phyloP scores from a whole-genome alignment of 2,797 vertebrate species.

The Sphaeramia orbicularis region DNA sequence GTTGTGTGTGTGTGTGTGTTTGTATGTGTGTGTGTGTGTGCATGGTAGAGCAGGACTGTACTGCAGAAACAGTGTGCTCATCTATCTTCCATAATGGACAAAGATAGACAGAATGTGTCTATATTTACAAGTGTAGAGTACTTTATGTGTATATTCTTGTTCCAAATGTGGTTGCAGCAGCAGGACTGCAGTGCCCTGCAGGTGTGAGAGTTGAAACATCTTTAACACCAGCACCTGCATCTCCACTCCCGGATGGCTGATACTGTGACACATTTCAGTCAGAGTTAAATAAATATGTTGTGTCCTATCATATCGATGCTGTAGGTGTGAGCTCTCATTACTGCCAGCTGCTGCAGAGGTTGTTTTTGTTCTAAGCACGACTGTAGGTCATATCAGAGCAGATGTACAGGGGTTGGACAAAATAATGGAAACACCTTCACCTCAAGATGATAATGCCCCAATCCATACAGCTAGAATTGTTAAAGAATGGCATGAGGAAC shows the following conservation, averaged over 20 bases:
- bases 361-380: slow-evolving; percentile 36
- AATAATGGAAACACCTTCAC: too few relatives aligned
- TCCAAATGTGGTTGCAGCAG: not conserved
- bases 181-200: not conserved
- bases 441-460: too few relatives aligned
- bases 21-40: slow-evolving; percentile 41
- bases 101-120: not conserved
- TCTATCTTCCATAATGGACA: slow-evolving; percentile 8
- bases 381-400: slow-evolving; percentile 36
- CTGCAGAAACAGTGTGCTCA: slow-evolving; percentile 13
- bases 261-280: slow-evolving; percentile 15
- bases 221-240: slow-evolving; percentile 8
- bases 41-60: slow-evolving; percentile 17
- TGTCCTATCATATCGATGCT: not conserved
- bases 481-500: too few relatives aligned
- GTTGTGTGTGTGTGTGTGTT: slow-evolving; percentile 23
- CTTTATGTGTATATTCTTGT: not conserved
- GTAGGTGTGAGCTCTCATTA: slow-evolving; percentile 33
- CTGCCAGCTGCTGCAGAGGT: slow-evolving; percentile 11
- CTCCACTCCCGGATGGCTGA: not conserved
- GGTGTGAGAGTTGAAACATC: slow-evolving; percentile 25
- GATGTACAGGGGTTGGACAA: too few relatives aligned
- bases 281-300: slow-evolving; percentile 12
- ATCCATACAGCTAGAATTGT: too few relatives aligned
- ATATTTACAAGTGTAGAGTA: slow-evolving; percentile 11